These are phyloP conservation scores for Phragmatobia fuliginosa DNA, from an alignment of 2,888 invertebrate species.

Conservation along the genomic window DNA sequence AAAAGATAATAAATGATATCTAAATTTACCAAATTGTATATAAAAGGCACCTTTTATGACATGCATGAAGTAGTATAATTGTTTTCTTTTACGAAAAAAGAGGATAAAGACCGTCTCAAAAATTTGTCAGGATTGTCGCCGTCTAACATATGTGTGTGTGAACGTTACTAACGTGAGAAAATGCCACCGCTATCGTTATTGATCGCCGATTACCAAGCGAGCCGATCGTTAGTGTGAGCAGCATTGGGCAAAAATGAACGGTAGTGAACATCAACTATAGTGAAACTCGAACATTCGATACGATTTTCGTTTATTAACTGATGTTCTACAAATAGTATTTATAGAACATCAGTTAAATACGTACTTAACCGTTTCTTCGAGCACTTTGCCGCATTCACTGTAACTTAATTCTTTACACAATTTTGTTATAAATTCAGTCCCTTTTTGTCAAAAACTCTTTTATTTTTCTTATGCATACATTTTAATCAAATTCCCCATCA, in stretches of 20 bases:
- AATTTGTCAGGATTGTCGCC: neutral
- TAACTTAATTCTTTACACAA: conserved; percentile 6
- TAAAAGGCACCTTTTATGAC: neutral
- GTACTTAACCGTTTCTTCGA: neutral
- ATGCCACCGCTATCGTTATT: neutral
- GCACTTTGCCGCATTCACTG: neutral
- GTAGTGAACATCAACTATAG: neutral
- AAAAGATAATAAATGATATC: too few relatives aligned
- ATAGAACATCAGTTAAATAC: too few relatives aligned
- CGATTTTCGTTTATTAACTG: neutral
- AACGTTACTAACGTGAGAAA: neutral
- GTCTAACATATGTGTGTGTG: neutral
- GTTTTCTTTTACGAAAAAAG: neutral
- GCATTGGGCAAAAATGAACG: neutral
- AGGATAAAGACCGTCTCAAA: neutral
- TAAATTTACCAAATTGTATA: neutral
- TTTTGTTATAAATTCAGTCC: conserved; percentile 27
- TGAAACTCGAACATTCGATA: neutral
- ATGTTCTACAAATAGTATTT: neutral
- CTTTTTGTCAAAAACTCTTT: conserved; percentile 33
- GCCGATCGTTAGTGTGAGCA: neutral
- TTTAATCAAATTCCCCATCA: conserved; percentile 54
- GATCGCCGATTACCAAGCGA: neutral
- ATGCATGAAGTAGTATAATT: neutral
- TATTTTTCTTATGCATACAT: conserved; percentile 42